Percentiles rank a stretch among this genome's conserved stretches.
Evolutionary conservation across 2,113 vertebrate species (phyloP).

Genomic region (Barnardius zonarius): DNA sequence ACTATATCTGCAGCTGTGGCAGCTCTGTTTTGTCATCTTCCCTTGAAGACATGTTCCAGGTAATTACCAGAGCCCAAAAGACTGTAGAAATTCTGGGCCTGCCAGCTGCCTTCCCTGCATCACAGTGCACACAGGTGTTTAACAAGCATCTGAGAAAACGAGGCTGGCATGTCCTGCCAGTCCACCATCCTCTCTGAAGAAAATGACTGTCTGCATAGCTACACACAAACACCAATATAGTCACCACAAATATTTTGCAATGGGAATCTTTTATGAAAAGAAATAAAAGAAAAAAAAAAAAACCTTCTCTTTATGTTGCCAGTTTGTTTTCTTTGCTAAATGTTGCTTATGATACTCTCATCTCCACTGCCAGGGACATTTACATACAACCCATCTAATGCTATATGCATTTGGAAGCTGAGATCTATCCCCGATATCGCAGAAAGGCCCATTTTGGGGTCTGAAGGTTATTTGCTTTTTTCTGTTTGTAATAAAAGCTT

Average conservation of each 20-base stretch:
- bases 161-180: rapidly evolving
- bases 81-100: not conserved
- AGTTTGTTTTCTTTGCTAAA: conserved; percentile 56
- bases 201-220: not conserved
- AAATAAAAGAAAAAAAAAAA: no score
- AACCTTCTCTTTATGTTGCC: not conserved
- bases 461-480: conserved; percentile 42
- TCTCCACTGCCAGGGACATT: conserved; percentile 28
- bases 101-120: not conserved
- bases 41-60: not conserved
- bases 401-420: conserved; percentile 19
- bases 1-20: not conserved
- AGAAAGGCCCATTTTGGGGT: not conserved
- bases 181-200: not conserved
- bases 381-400: conserved; percentile 31
- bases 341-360: conserved; percentile 38
- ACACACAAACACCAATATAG: not conserved
- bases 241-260: not conserved
- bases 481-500: conserved; percentile 48
- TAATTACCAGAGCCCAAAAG: not conserved
- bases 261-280: not conserved
- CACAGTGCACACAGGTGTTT: not conserved
- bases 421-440: not conserved
- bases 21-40: not conserved
- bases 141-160: not conserved